Evolutionary conservation across 2,888 invertebrate genomes (phyloP).

Genomic region (Timema cristinae): DNA sequence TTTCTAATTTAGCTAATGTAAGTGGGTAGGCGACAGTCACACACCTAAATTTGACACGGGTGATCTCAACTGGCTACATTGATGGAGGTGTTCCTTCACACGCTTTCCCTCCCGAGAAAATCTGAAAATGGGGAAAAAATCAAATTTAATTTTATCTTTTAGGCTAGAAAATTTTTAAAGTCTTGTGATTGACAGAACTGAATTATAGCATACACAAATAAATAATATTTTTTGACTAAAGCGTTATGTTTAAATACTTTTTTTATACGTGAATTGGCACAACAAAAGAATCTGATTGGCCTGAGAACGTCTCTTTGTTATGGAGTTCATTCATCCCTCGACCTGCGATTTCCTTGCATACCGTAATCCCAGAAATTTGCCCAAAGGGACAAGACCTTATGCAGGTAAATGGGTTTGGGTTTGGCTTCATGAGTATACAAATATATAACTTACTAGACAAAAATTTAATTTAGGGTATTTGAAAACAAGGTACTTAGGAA

Average conservation of each 20-base stretch:
- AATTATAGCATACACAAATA: background rate
- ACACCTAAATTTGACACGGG: too few species aligned
- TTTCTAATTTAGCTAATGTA: too few species aligned
- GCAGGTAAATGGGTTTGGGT: slow-evolving; percentile 53
- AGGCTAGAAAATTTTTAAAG: too few species aligned
- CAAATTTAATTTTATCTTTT: too few species aligned
- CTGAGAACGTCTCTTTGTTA: slow-evolving; percentile 72
- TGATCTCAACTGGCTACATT: too few species aligned
- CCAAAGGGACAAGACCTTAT: slow-evolving; percentile 67
- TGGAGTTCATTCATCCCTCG: slow-evolving; percentile 73
- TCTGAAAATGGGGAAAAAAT: too few species aligned
- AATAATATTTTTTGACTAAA: background rate
- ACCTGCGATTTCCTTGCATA: slow-evolving; percentile 59
- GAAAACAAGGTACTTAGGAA: too few species aligned
- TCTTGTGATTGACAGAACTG: too few species aligned
- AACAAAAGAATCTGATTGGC: slow-evolving; percentile 79
- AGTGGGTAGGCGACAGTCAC: too few species aligned
- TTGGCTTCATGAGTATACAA: background rate
- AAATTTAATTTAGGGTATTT: background rate
- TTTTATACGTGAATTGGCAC: slow-evolving; percentile 72
- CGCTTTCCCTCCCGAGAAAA: too few species aligned
- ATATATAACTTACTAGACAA: background rate
- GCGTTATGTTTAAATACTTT: slow-evolving; percentile 20
- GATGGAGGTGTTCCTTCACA: too few species aligned
- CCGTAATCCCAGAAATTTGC: slow-evolving; percentile 69